These are phyloP conservation scores for Drosophila greeni DNA, from an alignment of 2,888 invertebrate species.

Conservation along the genomic window DNA sequence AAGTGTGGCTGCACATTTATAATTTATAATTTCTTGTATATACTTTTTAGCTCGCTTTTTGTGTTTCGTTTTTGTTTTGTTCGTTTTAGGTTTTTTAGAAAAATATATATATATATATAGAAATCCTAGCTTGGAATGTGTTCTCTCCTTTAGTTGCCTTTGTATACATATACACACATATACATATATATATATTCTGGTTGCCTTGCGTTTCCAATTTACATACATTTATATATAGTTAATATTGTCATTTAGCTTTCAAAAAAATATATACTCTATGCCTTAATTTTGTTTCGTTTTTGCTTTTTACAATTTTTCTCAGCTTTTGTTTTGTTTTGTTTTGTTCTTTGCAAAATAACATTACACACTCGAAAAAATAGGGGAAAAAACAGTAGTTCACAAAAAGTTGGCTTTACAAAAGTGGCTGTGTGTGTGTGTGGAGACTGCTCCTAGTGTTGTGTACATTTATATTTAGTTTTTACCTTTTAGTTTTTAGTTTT, in stretches of 20 bases:
- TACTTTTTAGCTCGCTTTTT: slow-evolving; percentile 41
- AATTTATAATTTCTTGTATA: slow-evolving; percentile 35
- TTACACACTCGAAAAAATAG: slow-evolving; percentile 15
- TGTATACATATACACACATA: slow-evolving; percentile 40
- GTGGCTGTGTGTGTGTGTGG: slow-evolving; percentile 32
- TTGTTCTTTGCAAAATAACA: slow-evolving; percentile 22
- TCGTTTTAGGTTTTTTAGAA: slow-evolving; percentile 42
- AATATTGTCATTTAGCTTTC: slow-evolving; percentile 75
- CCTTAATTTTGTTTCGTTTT: slow-evolving; percentile 32
- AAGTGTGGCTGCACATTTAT: slow-evolving; percentile 29
- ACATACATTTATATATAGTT: slow-evolving; percentile 51
- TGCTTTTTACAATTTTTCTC: slow-evolving; percentile 45
- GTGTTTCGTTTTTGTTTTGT: slow-evolving; percentile 22
- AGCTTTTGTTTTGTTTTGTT: neutral
- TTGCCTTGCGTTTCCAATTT: slow-evolving; percentile 15
- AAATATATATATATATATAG: slow-evolving; percentile 57
- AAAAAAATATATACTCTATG: slow-evolving; percentile 65
- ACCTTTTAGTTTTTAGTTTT: neutral
- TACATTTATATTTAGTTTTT: slow-evolving; percentile 33
- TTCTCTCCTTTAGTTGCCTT: slow-evolving; percentile 42
- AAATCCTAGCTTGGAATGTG: slow-evolving; percentile 46
- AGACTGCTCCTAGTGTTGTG: slow-evolving; percentile 22
- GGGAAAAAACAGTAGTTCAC: slow-evolving; percentile 23
- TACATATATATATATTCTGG: slow-evolving; percentile 17
- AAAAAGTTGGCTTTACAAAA: slow-evolving; percentile 52